These are phyloP conservation scores for Takifugu flavidus DNA, from an alignment of 2,113 vertebrate genomes.

Conservation along the genomic window DNA sequence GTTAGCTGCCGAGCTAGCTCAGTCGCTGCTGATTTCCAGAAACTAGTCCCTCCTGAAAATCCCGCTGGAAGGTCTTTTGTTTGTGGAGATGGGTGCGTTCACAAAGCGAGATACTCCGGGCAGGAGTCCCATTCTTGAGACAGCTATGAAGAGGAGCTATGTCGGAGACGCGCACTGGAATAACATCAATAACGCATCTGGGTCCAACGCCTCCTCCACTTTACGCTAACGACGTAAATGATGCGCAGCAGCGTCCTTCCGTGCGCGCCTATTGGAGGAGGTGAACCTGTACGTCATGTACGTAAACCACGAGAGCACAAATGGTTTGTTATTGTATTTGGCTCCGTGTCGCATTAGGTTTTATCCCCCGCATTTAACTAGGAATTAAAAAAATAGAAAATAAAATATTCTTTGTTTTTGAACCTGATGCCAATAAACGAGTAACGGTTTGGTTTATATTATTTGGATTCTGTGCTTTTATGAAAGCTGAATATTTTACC, in stretches of 20 bases:
- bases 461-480: too few species aligned
- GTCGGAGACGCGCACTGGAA: not conserved
- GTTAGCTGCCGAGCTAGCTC: slow-evolving; percentile 35
- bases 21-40: not conserved
- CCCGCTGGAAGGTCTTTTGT: slow-evolving; percentile 38
- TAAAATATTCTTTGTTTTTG: too few species aligned
- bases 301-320: slow-evolving; percentile 14
- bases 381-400: too few species aligned
- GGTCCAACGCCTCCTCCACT: not conserved
- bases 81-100: slow-evolving; percentile 17
- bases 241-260: not conserved
- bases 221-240: too few species aligned
- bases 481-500: too few species aligned
- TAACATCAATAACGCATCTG: not conserved
- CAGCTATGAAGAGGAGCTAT: not conserved
- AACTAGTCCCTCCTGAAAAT: slow-evolving; percentile 13
- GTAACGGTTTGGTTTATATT: too few species aligned
- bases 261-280: accelerated
- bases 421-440: too few species aligned
- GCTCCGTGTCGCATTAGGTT: too few species aligned
- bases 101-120: slow-evolving; percentile 10
- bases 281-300: not conserved
- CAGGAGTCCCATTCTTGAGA: slow-evolving; percentile 17
- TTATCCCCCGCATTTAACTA: too few species aligned
- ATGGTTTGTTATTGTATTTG: too few species aligned